Evolutionary conservation across 37 sponge, comb jelly and placozoan species (phyloP).

Genomic region (Chondrosia reniformis): DNA sequence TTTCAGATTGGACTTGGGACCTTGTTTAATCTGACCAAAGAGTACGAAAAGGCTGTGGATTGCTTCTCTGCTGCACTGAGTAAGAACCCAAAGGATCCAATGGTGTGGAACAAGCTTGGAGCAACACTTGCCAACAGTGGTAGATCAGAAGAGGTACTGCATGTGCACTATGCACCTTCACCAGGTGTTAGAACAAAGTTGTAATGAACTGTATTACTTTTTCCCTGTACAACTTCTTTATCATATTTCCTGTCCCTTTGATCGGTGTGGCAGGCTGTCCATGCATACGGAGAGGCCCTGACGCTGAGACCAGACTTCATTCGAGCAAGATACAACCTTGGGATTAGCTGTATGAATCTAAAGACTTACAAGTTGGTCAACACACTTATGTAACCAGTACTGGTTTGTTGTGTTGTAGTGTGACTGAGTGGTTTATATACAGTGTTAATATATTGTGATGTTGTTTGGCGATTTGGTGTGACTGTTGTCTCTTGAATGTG

Average conservation of each 20-base stretch:
- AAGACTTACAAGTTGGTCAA: constrained; percentile 62
- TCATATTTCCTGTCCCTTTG: too few relatives aligned
- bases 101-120: constrained; percentile 96
- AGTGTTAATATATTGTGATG: background rate
- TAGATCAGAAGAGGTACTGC: constrained; percentile 69
- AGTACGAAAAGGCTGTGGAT: constrained; percentile 87
- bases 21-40: constrained; percentile 75
- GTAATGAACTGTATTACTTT: background rate
- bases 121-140: constrained; percentile 91
- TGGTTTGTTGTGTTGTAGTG: background rate
- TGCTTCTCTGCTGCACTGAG: constrained; percentile 79
- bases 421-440: background rate
- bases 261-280: constrained; percentile 65
- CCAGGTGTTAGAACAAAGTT: too few relatives aligned
- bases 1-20: constrained; percentile 72
- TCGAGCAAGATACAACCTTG: constrained; percentile 90
- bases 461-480: background rate
- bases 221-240: too few relatives aligned
- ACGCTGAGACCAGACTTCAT: constrained; percentile 83
- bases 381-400: background rate
- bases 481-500: background rate
- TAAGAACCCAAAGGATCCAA: constrained; percentile 62
- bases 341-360: constrained; percentile 95
- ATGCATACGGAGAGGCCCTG: constrained; percentile 84
- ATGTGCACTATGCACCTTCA: too few relatives aligned